phyloP scores from a whole-genome alignment of 2,888 invertebrate genomes.

The Drosophila macrospina region DNA sequence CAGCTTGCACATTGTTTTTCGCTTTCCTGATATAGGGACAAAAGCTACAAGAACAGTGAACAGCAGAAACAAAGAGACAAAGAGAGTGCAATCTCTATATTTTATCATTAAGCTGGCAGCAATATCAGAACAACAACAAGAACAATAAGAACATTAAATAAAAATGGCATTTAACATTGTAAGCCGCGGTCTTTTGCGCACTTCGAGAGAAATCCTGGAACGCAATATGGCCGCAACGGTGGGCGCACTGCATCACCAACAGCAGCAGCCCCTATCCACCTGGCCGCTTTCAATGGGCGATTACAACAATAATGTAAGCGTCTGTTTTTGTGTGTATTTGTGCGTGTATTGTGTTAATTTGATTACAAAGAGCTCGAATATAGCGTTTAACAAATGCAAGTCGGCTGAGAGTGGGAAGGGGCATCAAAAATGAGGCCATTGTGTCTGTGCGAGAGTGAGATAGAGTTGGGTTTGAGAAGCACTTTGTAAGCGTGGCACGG shows the following conservation, averaged over 20 bases:
- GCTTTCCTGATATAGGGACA: conserved; percentile 48
- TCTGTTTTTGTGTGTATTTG: conserved; percentile 25
- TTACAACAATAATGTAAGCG: conserved; percentile 67
- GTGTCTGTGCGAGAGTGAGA: conserved; percentile 2
- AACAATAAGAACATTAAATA: conserved; percentile 10
- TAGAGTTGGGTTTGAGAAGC: conserved; percentile 28
- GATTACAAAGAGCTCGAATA: conserved; percentile 42
- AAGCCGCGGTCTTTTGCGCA: conserved; percentile 79
- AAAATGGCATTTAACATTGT: conserved; percentile 79
- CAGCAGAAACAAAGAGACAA: conserved; percentile 5
- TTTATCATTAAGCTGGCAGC: conserved; percentile 22
- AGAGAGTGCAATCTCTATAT: conserved; percentile 26
- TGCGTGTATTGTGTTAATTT: conserved; percentile 49
- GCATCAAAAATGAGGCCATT: conserved; percentile 37
- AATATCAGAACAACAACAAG: conserved; percentile 25
- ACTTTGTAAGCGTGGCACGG: conserved; percentile 13
- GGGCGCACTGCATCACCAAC: conserved; percentile 58
- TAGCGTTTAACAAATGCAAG: conserved; percentile 13
- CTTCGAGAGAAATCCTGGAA: conserved; percentile 81
- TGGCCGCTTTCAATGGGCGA: conserved; percentile 42
- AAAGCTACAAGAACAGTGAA: conserved; percentile 9
- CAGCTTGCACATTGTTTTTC: conserved; percentile 52
- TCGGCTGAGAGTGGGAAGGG: conserved; percentile 16
- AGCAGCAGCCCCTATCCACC: conserved; percentile 43
- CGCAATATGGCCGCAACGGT: conserved; percentile 77